Evolutionary conservation across 2,113 vertebrate species (phyloP).

Genomic region (Crocuta crocuta): DNA sequence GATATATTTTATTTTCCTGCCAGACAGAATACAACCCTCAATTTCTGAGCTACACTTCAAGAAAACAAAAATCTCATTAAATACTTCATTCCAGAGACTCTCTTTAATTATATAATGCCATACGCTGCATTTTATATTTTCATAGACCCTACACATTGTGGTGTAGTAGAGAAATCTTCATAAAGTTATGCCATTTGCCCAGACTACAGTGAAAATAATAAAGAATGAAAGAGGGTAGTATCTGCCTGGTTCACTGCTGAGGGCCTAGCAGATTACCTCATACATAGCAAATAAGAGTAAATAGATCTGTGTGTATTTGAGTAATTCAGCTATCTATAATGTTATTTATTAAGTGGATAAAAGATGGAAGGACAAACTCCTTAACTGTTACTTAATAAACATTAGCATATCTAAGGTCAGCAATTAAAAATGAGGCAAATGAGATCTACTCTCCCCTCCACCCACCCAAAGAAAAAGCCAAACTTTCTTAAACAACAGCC

Average conservation of each 20-base stretch:
- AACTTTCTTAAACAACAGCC: neutral
- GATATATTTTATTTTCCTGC: neutral
- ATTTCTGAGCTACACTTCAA: neutral
- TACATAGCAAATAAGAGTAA: neutral
- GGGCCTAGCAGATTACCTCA: neutral
- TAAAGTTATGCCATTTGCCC: neutral
- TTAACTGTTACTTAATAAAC: neutral
- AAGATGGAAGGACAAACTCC: neutral
- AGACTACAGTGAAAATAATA: neutral
- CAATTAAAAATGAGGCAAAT: neutral
- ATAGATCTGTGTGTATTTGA: neutral
- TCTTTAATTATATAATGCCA: neutral
- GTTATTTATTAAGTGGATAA: neutral
- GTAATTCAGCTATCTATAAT: neutral
- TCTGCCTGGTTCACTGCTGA: neutral
- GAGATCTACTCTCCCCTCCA: neutral
- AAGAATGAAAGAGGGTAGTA: neutral
- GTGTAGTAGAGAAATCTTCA: neutral
- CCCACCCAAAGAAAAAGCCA: neutral
- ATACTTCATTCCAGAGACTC: constrained; percentile 17
- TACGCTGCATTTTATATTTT: neutral
- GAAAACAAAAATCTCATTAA: neutral
- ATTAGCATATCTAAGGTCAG: neutral
- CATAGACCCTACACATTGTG: neutral
- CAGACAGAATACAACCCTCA: neutral